Evolutionary conservation across 2,888 invertebrate species (phyloP), one percentile per base, ranked within the genome.

Genomic region (Drosophila lacicola): DNA sequence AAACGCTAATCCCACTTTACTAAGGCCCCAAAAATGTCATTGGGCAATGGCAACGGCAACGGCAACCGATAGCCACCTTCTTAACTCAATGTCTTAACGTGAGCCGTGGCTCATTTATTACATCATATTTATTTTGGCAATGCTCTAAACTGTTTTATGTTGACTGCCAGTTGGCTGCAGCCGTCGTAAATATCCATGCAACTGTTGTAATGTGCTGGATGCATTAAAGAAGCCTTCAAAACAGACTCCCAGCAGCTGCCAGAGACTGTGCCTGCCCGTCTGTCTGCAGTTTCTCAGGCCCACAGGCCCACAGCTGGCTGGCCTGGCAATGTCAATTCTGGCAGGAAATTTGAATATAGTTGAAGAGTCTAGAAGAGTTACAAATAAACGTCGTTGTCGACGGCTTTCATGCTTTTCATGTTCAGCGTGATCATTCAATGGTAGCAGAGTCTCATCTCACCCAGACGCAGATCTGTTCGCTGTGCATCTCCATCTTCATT

Each of bases 321-420:
- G 45, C 34, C 67, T 45, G 62, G 51, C 74, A 51, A 65, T 80
- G 68, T 78, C 78, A 78, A 81, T 81, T 72, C 80, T 79, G 77
- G 64, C 66, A 71, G 80, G 45, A 72, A 64, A 82, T 80, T 80
- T 80, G 79, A 80, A 80, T 82, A 82, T 69, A 58, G 50, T 53
- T 75, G 55, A 58, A 54, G 65, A 50, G 70, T 65, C 58, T 70
- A 70, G 80, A 70, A 80, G 76, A 65, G 57, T 65, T 42, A 78
- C 74, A 78, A 64, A 68, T 58, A 78, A 68, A 80, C 71, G 49
- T 74, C 45, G 70, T 54, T 64, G 74, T 74, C 60, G 71, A 62
- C 63, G 73, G 63, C 83, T 82, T 86, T 88, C 82, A 80, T 88
- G 82, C 77, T 88, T 82, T 88, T 80, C 89, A 82, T 88, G 82